Evolutionary conservation across 2,888 invertebrate genomes (phyloP), one percentile per base, ranked within the genome.

Genomic region (Rhorus exstirpatorius): DNA sequence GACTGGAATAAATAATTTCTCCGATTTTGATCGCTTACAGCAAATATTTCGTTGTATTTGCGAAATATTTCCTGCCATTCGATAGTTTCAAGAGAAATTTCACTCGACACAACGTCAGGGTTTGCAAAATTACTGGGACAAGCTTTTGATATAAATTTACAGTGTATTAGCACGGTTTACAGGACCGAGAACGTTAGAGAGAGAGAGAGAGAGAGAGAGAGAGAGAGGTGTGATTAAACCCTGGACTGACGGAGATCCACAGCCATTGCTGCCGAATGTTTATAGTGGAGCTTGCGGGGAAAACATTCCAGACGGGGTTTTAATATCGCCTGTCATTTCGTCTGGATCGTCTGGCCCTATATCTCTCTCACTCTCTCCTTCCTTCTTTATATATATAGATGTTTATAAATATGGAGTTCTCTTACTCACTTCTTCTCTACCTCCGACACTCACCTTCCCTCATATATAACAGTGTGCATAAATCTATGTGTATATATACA

Each of bases 291-390:
- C 83, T 61, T 21, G n/a, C 72, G 82, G 76, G 84, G 87, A 87
- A 85, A 89, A 83, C 86, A 88, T 89, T 89, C 88, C 87, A 84
- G 84, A 81, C 86, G 83, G 83, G 81, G 88, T 84, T 88, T 89
- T 89, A 89, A 89, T 89, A 89, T 89, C 88, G 87, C 86, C 86
- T 86, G 85, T 86, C 86, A 86, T 88, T 88, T 87, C 88, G 68
- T 85, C 84, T 84, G 46, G 75, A 70, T 75, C 74, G 35, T 61
- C 55, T 17, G 17, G 21, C 49, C 49, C 44, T 44, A 14, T 41
- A 6, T 17, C 68, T 41, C 6, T 53, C 38, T 65, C 38, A 14
- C 24, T 19, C 38, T 24, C 24, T 44, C 38, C 26, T 26, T 19
- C 38, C n/a, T n/a, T 21, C 3, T 49, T 19, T 60, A n/a, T 46